Evolutionary conservation across 2,113 vertebrate species (phyloP).

Genomic region (Puntigrus tetrazona): DNA sequence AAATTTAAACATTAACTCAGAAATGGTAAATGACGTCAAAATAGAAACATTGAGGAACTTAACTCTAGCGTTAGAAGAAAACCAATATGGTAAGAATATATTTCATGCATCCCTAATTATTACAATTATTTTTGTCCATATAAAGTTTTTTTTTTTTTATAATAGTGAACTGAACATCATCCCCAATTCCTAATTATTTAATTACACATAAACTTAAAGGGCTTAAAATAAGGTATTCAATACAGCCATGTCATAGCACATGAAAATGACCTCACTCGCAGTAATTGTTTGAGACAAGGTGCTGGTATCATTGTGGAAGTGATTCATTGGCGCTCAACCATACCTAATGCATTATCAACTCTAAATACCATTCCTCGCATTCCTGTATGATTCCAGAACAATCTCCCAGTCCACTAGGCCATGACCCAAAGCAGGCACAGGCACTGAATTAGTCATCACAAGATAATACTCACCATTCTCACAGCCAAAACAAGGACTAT

Average conservation of each 20-base stretch:
- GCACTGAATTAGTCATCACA: neutral
- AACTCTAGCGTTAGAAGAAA: no score
- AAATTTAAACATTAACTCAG: no score
- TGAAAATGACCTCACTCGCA: neutral
- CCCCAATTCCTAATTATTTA: neutral
- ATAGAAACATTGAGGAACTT: no score
- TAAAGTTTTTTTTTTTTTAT: no score
- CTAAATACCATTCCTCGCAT: conserved; percentile 14
- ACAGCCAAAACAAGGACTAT: neutral
- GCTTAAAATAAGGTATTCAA: neutral
- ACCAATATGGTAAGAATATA: no score
- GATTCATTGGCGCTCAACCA: neutral
- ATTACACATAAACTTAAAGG: neutral
- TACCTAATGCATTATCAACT: neutral
- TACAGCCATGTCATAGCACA: neutral
- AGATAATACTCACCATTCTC: no score
- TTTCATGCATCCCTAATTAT: no score
- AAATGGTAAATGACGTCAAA: no score
- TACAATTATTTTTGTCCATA: no score
- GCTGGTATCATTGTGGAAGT: neutral
- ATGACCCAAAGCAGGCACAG: neutral
- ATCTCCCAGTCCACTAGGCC: neutral
- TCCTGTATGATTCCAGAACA: neutral
- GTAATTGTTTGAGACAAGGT: neutral
- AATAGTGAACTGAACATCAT: neutral